Conservation (phyloP, 2,888 invertebrate species). For the Mythimna vitellina region DNA sequence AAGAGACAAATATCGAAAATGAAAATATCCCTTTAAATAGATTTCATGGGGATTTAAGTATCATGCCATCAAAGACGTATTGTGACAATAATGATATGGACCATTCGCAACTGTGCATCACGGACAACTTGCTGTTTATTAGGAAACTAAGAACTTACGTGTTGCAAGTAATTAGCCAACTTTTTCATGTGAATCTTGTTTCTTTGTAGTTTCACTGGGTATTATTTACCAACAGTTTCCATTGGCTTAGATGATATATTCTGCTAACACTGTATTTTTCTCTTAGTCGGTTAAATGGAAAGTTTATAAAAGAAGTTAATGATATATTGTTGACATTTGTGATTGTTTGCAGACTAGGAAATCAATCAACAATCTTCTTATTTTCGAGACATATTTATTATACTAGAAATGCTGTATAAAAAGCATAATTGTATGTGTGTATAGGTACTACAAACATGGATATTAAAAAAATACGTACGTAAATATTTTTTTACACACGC, state of each 20-base stretch:
- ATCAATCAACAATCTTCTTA: constrained; percentile 13
- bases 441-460: not conserved
- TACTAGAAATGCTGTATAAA: constrained; percentile 19
- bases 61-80: constrained; percentile 27
- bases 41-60: constrained; percentile 31
- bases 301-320: constrained; percentile 21
- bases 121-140: constrained; percentile 38
- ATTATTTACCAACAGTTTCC: constrained; percentile 26
- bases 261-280: constrained; percentile 25
- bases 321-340: constrained; percentile 31
- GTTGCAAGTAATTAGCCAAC: constrained; percentile 57
- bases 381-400: not conserved
- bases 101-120: constrained; percentile 22
- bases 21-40: constrained; percentile 22
- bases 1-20: constrained; percentile 81
- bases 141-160: constrained; percentile 34
- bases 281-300: constrained; percentile 14
- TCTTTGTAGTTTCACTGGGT: constrained; percentile 42
- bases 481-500: constrained; percentile 16
- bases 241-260: constrained; percentile 15
- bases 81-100: constrained; percentile 27
- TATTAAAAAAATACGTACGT: constrained; percentile 16
- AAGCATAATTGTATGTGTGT: constrained; percentile 9
- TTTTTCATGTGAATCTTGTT: constrained; percentile 58
- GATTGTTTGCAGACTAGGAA: constrained; percentile 31